phyloP scores from a whole-genome alignment of 2,888 invertebrate genomes.

The Drosophila demipolita region DNA sequence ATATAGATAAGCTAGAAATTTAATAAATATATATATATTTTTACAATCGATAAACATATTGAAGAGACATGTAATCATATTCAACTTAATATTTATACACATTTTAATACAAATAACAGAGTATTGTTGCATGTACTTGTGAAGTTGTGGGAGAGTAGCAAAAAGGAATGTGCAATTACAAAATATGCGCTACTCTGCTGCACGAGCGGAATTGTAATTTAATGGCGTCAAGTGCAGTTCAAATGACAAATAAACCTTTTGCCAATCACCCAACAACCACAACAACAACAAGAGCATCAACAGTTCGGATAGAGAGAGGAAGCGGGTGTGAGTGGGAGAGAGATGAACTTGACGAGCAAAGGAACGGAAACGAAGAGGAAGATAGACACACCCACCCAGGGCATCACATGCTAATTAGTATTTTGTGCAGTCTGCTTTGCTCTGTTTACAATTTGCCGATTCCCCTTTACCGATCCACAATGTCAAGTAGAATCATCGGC shows the following conservation, averaged over 20 bases:
- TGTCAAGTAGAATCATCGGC: constrained; percentile 63
- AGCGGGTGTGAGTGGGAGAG: background rate
- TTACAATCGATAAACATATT: background rate
- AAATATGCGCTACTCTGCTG: constrained; percentile 16
- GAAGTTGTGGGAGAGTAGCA: constrained; percentile 38
- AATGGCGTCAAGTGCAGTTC: constrained; percentile 54
- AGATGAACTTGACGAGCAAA: constrained; percentile 19
- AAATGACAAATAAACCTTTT: constrained; percentile 75
- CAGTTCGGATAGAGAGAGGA: constrained; percentile 16
- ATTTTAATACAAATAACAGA: background rate
- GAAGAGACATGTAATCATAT: background rate
- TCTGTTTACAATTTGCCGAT: constrained; percentile 59
- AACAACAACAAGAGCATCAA: constrained; percentile 25
- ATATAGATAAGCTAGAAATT: background rate
- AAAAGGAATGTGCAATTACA: constrained; percentile 49
- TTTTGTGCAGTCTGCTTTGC: constrained; percentile 49
- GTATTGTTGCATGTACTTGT: constrained; percentile 1
- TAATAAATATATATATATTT: background rate
- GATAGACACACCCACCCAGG: constrained; percentile 67
- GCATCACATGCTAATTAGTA: constrained; percentile 73
- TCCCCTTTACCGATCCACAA: constrained; percentile 43
- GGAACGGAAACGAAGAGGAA: background rate
- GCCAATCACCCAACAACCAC: constrained; percentile 42
- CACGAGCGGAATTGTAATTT: constrained; percentile 43
- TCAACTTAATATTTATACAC: background rate